A percentile compares a stretch with the other conserved stretches of the same genome.
Evolutionary conservation across 1,140 invertebrate species (phyloP).

Genomic region (Anoplolepis gracilipes): DNA sequence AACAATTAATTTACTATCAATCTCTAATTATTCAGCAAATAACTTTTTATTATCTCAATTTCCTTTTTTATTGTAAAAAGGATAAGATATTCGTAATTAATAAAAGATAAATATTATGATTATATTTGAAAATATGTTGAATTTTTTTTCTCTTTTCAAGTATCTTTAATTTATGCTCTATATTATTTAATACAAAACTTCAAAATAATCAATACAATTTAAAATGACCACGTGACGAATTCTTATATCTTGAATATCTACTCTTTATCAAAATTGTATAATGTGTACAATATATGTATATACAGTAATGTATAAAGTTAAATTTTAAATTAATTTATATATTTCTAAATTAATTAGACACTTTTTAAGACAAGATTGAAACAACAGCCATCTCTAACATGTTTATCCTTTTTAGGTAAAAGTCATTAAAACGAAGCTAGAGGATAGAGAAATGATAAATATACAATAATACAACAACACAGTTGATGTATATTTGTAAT

Average conservation of each 20-base stretch:
- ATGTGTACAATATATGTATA: slow-evolving; percentile 33
- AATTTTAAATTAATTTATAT: slow-evolving; percentile 28
- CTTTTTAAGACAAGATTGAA: slow-evolving; percentile 27
- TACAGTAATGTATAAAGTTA: slow-evolving; percentile 50
- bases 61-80: slow-evolving; percentile 6
- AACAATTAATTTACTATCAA: background rate
- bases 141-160: too few species aligned
- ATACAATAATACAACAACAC: slow-evolving; percentile 21
- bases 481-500: slow-evolving; percentile 56
- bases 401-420: slow-evolving; percentile 48
- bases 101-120: background rate
- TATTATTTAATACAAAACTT: too few species aligned
- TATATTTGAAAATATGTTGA: background rate
- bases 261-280: too few species aligned
- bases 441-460: slow-evolving; percentile 43
- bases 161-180: too few species aligned
- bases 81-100: background rate
- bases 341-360: slow-evolving; percentile 32
- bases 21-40: background rate
- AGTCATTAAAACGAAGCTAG: slow-evolving; percentile 23
- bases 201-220: background rate
- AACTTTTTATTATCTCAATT: slow-evolving; percentile 11
- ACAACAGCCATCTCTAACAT: slow-evolving; percentile 32
- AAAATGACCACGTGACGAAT: background rate
- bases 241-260: too few species aligned